Evolutionary conservation across 2,113 vertebrate species (phyloP).

Genomic region (Barnardius zonarius): DNA sequence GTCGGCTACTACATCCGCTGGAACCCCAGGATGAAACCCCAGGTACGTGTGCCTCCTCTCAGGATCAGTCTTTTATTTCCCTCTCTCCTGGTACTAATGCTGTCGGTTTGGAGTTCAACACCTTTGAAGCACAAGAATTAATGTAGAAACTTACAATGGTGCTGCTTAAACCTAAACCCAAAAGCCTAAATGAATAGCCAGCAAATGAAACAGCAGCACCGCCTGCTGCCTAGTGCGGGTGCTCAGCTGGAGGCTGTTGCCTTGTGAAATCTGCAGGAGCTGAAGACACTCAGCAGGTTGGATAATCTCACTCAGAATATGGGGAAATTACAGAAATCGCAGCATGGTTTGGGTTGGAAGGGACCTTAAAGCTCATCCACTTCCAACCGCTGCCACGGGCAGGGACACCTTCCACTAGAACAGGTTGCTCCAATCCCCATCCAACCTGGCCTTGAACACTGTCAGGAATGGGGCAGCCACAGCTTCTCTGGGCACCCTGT

Average conservation of each 20-base stretch:
- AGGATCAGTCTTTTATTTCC: neutral
- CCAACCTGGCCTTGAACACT: neutral
- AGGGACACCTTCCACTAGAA: neutral
- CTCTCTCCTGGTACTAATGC: fast-evolving
- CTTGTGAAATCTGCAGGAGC: neutral
- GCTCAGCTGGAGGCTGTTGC: neutral
- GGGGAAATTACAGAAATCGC: neutral
- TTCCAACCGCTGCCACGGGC: neutral
- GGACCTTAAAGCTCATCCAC: neutral
- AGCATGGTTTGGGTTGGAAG: neutral
- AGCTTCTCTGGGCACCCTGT: neutral
- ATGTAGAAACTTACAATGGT: fast-evolving
- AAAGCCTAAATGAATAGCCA: neutral
- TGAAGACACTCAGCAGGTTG: neutral
- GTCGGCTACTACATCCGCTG: slow-evolving; percentile 96
- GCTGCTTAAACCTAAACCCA: neutral
- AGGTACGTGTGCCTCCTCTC: slow-evolving; percentile 64
- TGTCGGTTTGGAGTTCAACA: neutral
- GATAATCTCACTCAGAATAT: neutral
- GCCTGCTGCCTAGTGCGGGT: neutral
- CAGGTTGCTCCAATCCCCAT: neutral
- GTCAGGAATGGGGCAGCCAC: neutral
- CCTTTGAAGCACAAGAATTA: neutral
- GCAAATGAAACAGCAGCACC: neutral
- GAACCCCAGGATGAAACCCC: slow-evolving; percentile 95